Evolutionary conservation across 2,888 invertebrate genomes (phyloP).

Genomic region (Gymnoscelis rufifasciata): DNA sequence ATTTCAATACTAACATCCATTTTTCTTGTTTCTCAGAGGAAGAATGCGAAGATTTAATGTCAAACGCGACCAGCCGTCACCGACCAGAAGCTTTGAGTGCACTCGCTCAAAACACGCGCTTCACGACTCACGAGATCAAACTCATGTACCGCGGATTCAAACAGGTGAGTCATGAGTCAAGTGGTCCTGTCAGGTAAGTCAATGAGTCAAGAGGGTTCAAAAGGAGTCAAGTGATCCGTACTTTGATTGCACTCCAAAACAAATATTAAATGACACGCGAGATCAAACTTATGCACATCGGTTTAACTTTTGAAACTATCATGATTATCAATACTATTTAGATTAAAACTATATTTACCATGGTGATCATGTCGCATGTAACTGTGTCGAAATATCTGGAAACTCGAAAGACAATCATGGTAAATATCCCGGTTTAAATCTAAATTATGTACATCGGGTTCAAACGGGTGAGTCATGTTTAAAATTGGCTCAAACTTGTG

Average conservation of each 20-base stretch:
- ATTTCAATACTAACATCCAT: not conserved
- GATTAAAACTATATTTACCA: too few species aligned
- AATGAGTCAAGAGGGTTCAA: too few species aligned
- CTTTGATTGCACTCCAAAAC: too few species aligned
- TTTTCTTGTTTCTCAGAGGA: conserved; percentile 78
- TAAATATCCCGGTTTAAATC: too few species aligned
- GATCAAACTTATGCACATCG: conserved; percentile 92
- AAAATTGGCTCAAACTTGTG: too few species aligned
- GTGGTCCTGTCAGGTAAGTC: not conserved
- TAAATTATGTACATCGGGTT: conserved; percentile 94
- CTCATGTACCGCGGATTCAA: conserved; percentile 95
- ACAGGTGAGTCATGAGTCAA: conserved; percentile 84
- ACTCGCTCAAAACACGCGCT: conserved; percentile 87
- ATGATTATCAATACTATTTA: too few species aligned
- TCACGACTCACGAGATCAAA: conserved; percentile 90
- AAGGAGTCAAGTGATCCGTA: too few species aligned
- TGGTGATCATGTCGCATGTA: too few species aligned
- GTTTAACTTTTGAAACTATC: too few species aligned
- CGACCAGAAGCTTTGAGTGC: conserved; percentile 89
- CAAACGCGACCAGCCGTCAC: conserved; percentile 81
- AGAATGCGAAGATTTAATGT: conserved; percentile 72
- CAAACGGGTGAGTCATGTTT: conserved; percentile 82
- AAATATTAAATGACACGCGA: conserved; percentile 88
- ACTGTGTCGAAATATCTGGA: too few species aligned
- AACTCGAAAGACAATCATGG: too few species aligned